Percentiles rank a stretch among this genome's conserved stretches.
These are phyloP conservation scores for Drosophila percnosoma DNA, from an alignment of 2,888 invertebrate species.

Conservation along the genomic window DNA sequence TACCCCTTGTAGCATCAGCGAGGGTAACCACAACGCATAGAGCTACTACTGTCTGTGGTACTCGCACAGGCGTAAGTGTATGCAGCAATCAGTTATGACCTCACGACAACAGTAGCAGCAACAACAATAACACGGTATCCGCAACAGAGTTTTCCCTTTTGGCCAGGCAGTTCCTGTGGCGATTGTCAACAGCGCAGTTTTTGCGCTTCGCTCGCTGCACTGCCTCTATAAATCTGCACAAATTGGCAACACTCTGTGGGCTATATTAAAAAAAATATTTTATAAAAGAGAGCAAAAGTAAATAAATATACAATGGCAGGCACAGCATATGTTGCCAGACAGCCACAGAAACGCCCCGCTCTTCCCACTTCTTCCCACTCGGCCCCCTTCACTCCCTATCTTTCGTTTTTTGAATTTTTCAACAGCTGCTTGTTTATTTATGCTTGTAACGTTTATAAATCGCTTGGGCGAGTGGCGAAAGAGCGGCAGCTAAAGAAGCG, in stretches of 20 bases:
- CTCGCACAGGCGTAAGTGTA: slow-evolving; percentile 61
- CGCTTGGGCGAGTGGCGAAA: slow-evolving; percentile 54
- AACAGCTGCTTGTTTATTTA: slow-evolving; percentile 77
- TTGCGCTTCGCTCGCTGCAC: slow-evolving; percentile 38
- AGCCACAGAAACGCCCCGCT: slow-evolving; percentile 9
- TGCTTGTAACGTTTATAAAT: slow-evolving; percentile 81
- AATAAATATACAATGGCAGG: slow-evolving; percentile 72
- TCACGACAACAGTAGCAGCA: slow-evolving; percentile 28
- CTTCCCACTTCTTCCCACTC: not conserved
- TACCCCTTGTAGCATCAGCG: slow-evolving; percentile 44
- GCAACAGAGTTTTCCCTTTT: slow-evolving; percentile 49
- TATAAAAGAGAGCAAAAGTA: slow-evolving; percentile 77
- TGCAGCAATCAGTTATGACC: slow-evolving; percentile 78
- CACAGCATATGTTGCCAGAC: slow-evolving; percentile 75
- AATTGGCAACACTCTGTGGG: slow-evolving; percentile 81
- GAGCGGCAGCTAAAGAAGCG: slow-evolving; percentile 20
- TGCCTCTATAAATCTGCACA: slow-evolving; percentile 78
- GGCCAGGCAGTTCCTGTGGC: slow-evolving; percentile 71
- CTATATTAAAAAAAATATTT: slow-evolving; percentile 81
- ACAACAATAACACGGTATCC: slow-evolving; percentile 9
- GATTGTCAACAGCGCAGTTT: slow-evolving; percentile 75
- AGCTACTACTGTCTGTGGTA: slow-evolving; percentile 19
- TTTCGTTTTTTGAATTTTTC: slow-evolving; percentile 47
- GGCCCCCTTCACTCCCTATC: not conserved
- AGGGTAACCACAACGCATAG: slow-evolving; percentile 26